These are phyloP conservation scores for Odocoileus virginianus DNA, from an alignment of 2,113 vertebrate species.

Conservation along the genomic window DNA sequence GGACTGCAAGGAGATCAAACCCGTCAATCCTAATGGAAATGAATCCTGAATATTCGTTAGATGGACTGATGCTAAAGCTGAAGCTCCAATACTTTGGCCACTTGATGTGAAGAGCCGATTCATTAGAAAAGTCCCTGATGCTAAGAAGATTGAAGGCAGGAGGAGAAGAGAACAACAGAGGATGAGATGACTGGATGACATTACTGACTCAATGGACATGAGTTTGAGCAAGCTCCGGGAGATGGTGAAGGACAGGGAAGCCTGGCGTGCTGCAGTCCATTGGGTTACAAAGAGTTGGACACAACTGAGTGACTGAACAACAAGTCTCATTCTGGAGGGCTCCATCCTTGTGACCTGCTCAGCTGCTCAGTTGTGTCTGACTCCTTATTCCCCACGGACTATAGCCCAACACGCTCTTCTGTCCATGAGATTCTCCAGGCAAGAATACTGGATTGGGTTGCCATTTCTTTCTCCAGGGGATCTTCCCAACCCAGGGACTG, in stretches of 20 bases:
- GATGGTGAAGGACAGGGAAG: neutral
- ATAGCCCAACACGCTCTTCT: neutral
- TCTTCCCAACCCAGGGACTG: neutral
- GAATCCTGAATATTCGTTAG: neutral
- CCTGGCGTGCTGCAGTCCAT: neutral
- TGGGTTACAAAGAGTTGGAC: neutral
- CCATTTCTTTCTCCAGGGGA: neutral
- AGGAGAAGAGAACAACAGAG: neutral
- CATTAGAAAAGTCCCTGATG: neutral
- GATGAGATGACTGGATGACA: neutral
- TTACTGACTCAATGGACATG: neutral
- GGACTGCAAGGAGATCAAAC: neutral
- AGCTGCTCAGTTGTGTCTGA: neutral
- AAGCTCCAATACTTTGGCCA: neutral
- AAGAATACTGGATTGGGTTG: neutral
- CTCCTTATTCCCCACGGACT: neutral
- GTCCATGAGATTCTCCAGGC: neutral
- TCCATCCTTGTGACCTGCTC: neutral
- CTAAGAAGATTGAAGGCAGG: neutral
- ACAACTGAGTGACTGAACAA: neutral
- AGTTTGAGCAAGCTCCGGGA: fast-evolving
- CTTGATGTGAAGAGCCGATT: neutral
- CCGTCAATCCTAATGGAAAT: neutral
- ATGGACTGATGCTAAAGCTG: neutral
- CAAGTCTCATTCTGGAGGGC: neutral